A percentile compares a stretch with the other conserved stretches of the same genome.
Conservation (phyloP, 2,797 vertebrate species). For the Spondyliosoma cantharus region DNA sequence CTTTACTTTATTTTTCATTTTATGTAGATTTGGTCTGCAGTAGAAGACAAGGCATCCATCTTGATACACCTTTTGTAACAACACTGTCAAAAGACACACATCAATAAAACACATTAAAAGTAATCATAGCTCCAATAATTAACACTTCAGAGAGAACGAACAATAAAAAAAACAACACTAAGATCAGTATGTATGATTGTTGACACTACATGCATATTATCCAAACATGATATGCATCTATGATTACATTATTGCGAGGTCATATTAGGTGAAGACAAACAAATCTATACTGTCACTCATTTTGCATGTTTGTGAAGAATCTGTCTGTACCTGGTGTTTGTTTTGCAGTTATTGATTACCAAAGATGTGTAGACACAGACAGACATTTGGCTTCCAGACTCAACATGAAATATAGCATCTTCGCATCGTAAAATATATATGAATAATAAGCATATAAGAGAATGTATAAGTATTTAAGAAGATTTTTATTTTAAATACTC, state of each 20-base stretch:
- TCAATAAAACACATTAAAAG: too few species aligned
- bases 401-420: not conserved
- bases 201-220: not conserved
- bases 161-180: too few species aligned
- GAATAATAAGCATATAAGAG: not conserved
- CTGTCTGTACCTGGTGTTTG: slow-evolving; percentile 24
- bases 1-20: too few species aligned
- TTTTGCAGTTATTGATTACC: slow-evolving; percentile 44
- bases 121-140: too few species aligned
- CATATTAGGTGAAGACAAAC: slow-evolving; percentile 27
- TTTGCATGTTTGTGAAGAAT: slow-evolving; percentile 3
- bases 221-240: not conserved
- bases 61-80: too few species aligned
- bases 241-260: slow-evolving; percentile 13
- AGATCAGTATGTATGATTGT: too few species aligned
- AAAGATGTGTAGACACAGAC: slow-evolving; percentile 6
- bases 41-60: too few species aligned
- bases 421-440: not conserved
- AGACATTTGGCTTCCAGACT: slow-evolving; percentile 1
- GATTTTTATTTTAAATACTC: not conserved
- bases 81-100: too few species aligned
- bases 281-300: slow-evolving; percentile 14
- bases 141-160: too few species aligned
- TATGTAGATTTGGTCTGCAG: too few species aligned
- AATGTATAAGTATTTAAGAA: not conserved